A percentile compares a stretch with the other conserved stretches of the same genome.
These are phyloP conservation scores for Neuroterus valhalla DNA, from an alignment of 1,140 invertebrate species.

Conservation along the genomic window DNA sequence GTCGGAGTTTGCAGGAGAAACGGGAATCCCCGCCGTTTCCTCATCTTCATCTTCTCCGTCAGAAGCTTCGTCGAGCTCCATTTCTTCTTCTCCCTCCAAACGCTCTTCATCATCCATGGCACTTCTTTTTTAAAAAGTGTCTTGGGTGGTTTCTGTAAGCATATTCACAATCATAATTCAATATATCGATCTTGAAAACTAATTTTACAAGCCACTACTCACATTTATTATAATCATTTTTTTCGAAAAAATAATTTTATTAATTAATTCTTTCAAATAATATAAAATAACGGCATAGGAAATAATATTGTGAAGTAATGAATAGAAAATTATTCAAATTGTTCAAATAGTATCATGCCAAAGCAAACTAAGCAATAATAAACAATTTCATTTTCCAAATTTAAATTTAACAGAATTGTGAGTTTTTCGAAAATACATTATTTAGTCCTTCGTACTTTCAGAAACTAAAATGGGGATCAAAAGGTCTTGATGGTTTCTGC, in stretches of 20 bases:
- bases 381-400: no score
- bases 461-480: conserved; percentile 11
- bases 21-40: conserved; percentile 68
- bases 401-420: background rate
- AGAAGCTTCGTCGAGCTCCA: conserved; percentile 74
- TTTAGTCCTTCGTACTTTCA: background rate
- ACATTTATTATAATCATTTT: no score
- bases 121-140: conserved; percentile 53
- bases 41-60: conserved; percentile 73
- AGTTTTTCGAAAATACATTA: conserved; percentile 28
- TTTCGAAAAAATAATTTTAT: no score
- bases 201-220: no score
- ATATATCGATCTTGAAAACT: no score
- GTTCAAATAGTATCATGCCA: no score
- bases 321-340: background rate
- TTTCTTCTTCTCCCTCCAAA: conserved; percentile 74
- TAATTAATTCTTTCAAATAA: no score
- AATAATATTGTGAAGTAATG: background rate
- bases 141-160: conserved; percentile 49
- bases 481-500: conserved; percentile 10
- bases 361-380: no score
- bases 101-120: conserved; percentile 74
- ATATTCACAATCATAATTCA: conserved; percentile 16
- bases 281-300: no score
- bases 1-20: conserved; percentile 72